Conservation (phyloP, 2,797 vertebrate genomes). For the Oryzias sinensis region DNA sequence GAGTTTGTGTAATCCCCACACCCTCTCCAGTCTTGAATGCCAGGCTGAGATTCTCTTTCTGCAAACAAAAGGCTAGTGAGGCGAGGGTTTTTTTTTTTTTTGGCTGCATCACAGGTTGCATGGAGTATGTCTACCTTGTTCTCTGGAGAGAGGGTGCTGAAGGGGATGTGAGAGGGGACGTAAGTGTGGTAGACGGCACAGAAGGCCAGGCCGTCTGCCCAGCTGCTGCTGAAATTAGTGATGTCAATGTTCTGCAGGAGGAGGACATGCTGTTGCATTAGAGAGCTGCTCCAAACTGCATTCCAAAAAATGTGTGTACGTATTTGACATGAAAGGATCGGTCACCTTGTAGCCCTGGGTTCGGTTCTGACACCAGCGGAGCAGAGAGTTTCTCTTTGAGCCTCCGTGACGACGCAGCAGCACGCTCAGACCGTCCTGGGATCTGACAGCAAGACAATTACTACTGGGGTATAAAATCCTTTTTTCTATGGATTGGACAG, state of each 20-base stretch:
- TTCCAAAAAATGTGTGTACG: too few relatives aligned
- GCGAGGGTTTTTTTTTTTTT: too few relatives aligned
- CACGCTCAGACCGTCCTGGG: constrained; percentile 78
- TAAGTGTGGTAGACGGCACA: constrained; percentile 85
- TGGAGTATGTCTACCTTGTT: constrained; percentile 68
- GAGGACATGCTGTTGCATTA: not conserved
- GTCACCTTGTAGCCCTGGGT: constrained; percentile 82
- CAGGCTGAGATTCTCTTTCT: constrained; percentile 81
- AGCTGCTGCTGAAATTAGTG: constrained; percentile 88
- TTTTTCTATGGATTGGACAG: not conserved
- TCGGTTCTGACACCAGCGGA: constrained; percentile 83
- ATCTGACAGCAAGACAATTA: constrained; percentile 51
- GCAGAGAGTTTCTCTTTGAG: constrained; percentile 82
- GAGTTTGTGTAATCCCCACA: constrained; percentile 73
- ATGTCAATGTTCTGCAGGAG: constrained; percentile 81
- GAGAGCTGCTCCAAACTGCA: not conserved
- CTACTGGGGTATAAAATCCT: not conserved
- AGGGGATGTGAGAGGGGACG: constrained; percentile 81
- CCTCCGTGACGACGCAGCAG: constrained; percentile 82
- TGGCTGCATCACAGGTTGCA: too few relatives aligned
- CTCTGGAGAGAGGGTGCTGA: constrained; percentile 72
- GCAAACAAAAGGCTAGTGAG: constrained; percentile 4
- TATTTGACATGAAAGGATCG: too few relatives aligned
- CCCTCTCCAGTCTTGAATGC: constrained; percentile 81
- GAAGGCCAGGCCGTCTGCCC: constrained; percentile 84